These are phyloP conservation scores for Idaea biselata DNA, from an alignment of 2,888 invertebrate species.

Conservation along the genomic window DNA sequence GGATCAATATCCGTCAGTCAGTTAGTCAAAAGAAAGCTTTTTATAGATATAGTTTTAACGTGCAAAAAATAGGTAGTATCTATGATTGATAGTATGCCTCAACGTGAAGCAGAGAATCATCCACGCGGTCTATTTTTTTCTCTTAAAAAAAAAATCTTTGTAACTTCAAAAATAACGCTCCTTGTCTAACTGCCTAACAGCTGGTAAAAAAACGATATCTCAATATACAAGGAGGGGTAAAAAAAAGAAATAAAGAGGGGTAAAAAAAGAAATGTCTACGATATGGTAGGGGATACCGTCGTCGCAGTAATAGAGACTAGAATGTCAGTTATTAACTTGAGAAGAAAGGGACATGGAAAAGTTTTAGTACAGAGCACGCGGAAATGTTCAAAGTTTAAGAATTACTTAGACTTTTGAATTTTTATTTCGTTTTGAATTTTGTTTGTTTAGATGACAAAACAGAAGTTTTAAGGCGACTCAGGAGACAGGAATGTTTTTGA, in stretches of 20 bases:
- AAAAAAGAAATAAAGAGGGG: not conserved
- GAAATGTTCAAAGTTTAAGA: not conserved
- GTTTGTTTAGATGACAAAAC: not conserved
- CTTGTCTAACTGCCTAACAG: not conserved
- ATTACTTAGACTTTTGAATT: conserved; percentile 4
- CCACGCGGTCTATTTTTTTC: too few species aligned
- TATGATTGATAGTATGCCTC: too few species aligned
- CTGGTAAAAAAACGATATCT: not conserved
- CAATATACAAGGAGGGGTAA: not conserved
- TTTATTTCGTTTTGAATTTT: conserved; percentile 2
- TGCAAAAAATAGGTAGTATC: too few species aligned
- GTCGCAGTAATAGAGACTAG: not conserved
- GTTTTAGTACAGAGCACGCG: conserved; percentile 1
- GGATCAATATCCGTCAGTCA: too few species aligned
- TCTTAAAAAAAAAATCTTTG: too few species aligned
- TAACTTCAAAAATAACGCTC: not conserved
- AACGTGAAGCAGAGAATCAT: too few species aligned
- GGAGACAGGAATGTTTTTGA: not conserved
- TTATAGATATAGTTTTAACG: too few species aligned
- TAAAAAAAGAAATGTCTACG: not conserved
- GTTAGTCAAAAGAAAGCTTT: too few species aligned
- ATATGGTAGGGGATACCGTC: not conserved
- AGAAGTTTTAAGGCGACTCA: not conserved
- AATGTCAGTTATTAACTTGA: not conserved
- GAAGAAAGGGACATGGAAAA: not conserved